Base-by-base conservation (phyloP, 2,888 invertebrate species). In the Alloscopus bannaensis region DNA sequence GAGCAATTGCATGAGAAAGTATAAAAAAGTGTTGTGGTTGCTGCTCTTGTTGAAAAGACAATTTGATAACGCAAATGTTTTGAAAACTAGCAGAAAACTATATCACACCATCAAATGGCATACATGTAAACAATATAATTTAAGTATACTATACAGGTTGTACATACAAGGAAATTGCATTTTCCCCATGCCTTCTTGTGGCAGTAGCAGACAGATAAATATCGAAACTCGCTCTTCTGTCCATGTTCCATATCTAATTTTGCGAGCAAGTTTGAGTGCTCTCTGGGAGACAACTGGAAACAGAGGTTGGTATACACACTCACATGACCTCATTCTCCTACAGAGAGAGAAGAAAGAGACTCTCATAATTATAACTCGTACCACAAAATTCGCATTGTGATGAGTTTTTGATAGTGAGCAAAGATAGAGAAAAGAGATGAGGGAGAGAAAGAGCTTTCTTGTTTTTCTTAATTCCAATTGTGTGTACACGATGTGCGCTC, bases 161-260 rank as follows among this genome's bases (percentile, higher is more conserved):
- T 11, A 50, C 22, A 6, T 45, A 65, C 66, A 60, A 66, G 75
- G 66, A 75, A 75, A 75, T 73, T 73, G 57, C 73, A 65, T 73
- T 73, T 73, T 73, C 20, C 45, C 2, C 47, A 11, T 55, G 4
- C 55, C 55, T 3, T 22, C 13, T 22, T 47, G 11, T 47, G 6
- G 22, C 52, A n/a, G n/a, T n/a, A n/a, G n/a, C n/a, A n/a, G n/a
- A n/a, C n/a, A n/a, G n/a, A n/a, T n/a, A n/a, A n/a, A n/a, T n/a
- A n/a, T n/a, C n/a, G n/a, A n/a, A n/a, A n/a, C n/a, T n/a, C n/a
- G n/a, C n/a, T n/a, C n/a, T n/a, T n/a, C n/a, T n/a, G n/a, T n/a
- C n/a, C n/a, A n/a, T n/a, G n/a, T n/a, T n/a, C n/a, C n/a, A n/a
- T n/a, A n/a, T n/a, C n/a, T n/a, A n/a, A n/a, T n/a, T n/a, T n/a